Conservation (phyloP, 1,140 invertebrate genomes). For the Drosophila subobscura region DNA sequence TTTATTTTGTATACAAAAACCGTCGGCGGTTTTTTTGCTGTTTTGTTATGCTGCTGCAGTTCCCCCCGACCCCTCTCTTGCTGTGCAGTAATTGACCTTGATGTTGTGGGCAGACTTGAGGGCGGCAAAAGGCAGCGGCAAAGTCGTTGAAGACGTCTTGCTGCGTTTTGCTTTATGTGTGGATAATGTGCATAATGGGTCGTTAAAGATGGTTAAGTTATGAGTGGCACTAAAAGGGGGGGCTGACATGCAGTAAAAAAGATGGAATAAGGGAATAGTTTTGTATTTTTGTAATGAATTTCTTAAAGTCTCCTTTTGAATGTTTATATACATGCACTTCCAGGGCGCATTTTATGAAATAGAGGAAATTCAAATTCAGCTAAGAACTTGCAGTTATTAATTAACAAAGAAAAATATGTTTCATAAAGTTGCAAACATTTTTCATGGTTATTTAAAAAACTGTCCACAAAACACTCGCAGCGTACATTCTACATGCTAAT, state of each 20-base stretch:
- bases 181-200: not conserved
- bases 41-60: constrained; percentile 23
- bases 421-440: not conserved
- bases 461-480: not conserved
- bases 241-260: no score
- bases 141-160: constrained; percentile 3
- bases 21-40: constrained; percentile 65
- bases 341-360: no score
- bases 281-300: no score
- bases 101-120: constrained; percentile 30
- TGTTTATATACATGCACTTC: no score
- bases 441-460: not conserved
- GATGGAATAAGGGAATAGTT: not conserved
- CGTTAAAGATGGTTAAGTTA: constrained; percentile 16
- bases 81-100: constrained; percentile 53
- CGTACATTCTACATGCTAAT: not conserved
- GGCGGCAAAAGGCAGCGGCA: constrained; percentile 5
- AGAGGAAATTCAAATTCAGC: no score
- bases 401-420: not conserved
- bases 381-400: no score
- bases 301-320: no score
- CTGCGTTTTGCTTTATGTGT: constrained; percentile 1
- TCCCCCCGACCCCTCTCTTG: not conserved
- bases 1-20: constrained; percentile 74
- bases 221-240: not conserved